Conservation (phyloP, 2,797 vertebrate genomes). For the Enteromius treurensis region DNA sequence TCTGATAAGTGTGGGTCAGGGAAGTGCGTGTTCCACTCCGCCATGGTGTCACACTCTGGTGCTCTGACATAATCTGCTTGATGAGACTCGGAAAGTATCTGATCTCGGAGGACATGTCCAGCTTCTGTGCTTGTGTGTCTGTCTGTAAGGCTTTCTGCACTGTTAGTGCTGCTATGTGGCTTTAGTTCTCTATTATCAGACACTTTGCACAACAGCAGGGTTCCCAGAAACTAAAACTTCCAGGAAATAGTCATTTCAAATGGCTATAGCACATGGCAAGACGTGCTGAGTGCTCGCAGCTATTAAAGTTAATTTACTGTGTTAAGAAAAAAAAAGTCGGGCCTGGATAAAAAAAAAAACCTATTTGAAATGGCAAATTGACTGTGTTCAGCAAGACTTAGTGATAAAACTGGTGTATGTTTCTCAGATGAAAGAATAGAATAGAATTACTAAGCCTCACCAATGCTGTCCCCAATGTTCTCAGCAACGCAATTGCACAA, state of each 20-base stretch:
- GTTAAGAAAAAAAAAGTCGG: not conserved
- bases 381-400: not conserved
- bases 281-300: not conserved
- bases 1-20: slow-evolving; percentile 1
- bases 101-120: slow-evolving; percentile 53
- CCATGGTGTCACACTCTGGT: slow-evolving; percentile 12
- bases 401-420: not conserved
- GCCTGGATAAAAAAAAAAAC: not conserved
- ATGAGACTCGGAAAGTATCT: slow-evolving; percentile 23
- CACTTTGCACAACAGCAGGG: not conserved
- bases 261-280: not conserved
- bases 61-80: slow-evolving; percentile 31
- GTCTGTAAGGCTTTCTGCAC: not conserved
- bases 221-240: not conserved
- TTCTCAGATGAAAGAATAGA: not conserved
- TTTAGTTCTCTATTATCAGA: not conserved
- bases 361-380: not conserved
- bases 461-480: not conserved
- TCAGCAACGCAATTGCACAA: slow-evolving; percentile 1
- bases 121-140: slow-evolving; percentile 7
- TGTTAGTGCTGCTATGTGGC: not conserved
- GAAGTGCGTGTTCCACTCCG: not conserved
- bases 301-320: not conserved
- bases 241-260: not conserved
- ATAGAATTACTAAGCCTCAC: not conserved